Conservation (phyloP, 1,140 invertebrate genomes). For the Charaxes varanes region DNA sequence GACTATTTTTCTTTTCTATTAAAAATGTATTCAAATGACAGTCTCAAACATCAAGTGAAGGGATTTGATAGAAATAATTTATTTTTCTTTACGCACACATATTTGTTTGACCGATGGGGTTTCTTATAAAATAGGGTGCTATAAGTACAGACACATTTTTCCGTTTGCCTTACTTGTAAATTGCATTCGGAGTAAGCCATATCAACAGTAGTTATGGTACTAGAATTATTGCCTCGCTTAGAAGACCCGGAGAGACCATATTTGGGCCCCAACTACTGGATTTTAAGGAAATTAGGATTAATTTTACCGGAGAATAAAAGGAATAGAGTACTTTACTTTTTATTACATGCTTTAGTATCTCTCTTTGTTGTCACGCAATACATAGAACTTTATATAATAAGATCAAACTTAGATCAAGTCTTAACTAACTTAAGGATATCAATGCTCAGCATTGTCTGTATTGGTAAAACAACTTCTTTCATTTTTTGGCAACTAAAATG, state of each 20-base stretch:
- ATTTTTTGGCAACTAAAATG: slow-evolving; percentile 46
- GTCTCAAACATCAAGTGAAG: too few relatives aligned
- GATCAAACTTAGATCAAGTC: slow-evolving; percentile 44
- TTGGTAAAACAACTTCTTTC: slow-evolving; percentile 45
- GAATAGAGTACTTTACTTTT: slow-evolving; percentile 28
- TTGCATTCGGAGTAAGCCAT: neutral
- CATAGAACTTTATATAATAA: slow-evolving; percentile 48
- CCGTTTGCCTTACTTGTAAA: neutral
- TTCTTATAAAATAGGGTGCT: neutral
- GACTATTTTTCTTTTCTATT: neutral
- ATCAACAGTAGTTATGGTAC: slow-evolving; percentile 30
- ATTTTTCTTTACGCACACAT: neutral
- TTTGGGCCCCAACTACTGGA: slow-evolving; percentile 52
- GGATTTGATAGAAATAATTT: neutral
- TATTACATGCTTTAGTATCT: slow-evolving; percentile 36
- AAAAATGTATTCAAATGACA: neutral
- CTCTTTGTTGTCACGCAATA: slow-evolving; percentile 50
- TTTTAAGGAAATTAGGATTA: slow-evolving; percentile 40
- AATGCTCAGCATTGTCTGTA: slow-evolving; percentile 53
- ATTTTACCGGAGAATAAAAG: slow-evolving; percentile 38
- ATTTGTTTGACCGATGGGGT: neutral
- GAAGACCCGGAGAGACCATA: slow-evolving; percentile 39
- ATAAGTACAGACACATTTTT: neutral
- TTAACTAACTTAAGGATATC: slow-evolving; percentile 55
- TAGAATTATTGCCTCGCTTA: slow-evolving; percentile 28